Evolutionary conservation across 2,888 invertebrate species (phyloP), one percentile per base, ranked within the genome.

Genomic region (Melipona bicolor): DNA sequence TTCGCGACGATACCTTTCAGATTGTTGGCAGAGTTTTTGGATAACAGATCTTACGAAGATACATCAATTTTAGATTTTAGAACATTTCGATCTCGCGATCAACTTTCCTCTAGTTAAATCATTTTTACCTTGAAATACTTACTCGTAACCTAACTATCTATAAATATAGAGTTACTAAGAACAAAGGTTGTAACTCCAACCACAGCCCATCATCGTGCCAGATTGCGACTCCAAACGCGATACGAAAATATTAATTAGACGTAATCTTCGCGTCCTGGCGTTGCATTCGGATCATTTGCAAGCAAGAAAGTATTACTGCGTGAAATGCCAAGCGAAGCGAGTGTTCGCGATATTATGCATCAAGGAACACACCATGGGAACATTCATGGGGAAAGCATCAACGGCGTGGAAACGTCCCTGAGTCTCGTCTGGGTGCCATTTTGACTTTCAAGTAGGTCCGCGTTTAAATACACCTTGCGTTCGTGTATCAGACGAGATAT

Each of bases 351-450:
- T 76, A 83, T 76, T 61, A 61, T 54, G 70, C 78, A 71, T 62
- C 43, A 65, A n/a, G 71, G 75, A 61, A 52, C 43, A 36, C 43
- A 4, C 49, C 79, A 84, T 84, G 87, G 74, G 81, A 88, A 88
- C 74, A 74, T 87, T 64, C 81, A 70, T 49, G 74, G 65, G 54
- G 49, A 49, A 32, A 17, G 4, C 54, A 54, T 59, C n/a, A 52
- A 54, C 54, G 65, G 77, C 87, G 84, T 86, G 84, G 82, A 84
- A 88, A 88, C 80, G 88, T 81, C 77, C 73, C 76, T 81, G 86
- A 69, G 70, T 67, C 54, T n/a, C 17, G 62, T 24, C 27, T 24
- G 32, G 24, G 61, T 64, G 13, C 52, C 43, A 49, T 43, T 77
- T 27, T 76, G 50, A 86, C 79, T 81, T 84, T 77, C 74, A 77